Evolutionary conservation across 1,140 invertebrate genomes (phyloP).

Genomic region (Panulirus ornatus): DNA sequence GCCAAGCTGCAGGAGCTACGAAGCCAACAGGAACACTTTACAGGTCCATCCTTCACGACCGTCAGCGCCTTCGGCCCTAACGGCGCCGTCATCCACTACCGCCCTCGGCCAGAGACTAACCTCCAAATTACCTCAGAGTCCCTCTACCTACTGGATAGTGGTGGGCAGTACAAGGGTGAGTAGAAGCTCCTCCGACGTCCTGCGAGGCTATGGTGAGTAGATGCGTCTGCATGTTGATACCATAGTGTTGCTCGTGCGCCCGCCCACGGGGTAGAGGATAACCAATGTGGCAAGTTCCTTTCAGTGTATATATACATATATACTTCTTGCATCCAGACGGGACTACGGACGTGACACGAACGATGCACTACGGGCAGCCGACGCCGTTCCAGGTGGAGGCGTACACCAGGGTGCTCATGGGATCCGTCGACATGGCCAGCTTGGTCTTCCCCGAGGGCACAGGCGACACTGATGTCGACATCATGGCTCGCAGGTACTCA

Average conservation of each 20-base stretch:
- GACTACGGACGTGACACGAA: slow-evolving; percentile 85
- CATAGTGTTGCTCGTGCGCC: no score
- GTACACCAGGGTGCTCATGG: slow-evolving; percentile 84
- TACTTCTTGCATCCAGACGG: slow-evolving; percentile 78
- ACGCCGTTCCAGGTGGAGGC: slow-evolving; percentile 81
- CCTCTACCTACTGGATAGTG: slow-evolving; percentile 95
- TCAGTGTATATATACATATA: no score
- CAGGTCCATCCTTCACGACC: slow-evolving; percentile 90
- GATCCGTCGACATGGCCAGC: slow-evolving; percentile 79
- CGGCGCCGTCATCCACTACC: slow-evolving; percentile 95
- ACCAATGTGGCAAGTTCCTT: no score
- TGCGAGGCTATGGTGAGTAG: no score
- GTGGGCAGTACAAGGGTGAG: slow-evolving; percentile 83
- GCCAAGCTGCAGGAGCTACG: slow-evolving; percentile 84
- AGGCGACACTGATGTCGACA: slow-evolving; percentile 66
- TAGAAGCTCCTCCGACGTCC: no score
- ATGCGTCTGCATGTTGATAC: no score
- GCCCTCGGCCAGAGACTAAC: slow-evolving; percentile 86
- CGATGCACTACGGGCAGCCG: slow-evolving; percentile 82
- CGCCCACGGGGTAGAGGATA: no score
- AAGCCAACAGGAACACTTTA: slow-evolving; percentile 81
- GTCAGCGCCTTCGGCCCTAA: slow-evolving; percentile 93
- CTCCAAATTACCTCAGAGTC: slow-evolving; percentile 85
- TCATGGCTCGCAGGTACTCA: slow-evolving; percentile 61
- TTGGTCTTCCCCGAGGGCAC: slow-evolving; percentile 71